Base-by-base conservation (phyloP, 2,888 invertebrate genomes). In the Rotaria magnacalcarata region DNA sequence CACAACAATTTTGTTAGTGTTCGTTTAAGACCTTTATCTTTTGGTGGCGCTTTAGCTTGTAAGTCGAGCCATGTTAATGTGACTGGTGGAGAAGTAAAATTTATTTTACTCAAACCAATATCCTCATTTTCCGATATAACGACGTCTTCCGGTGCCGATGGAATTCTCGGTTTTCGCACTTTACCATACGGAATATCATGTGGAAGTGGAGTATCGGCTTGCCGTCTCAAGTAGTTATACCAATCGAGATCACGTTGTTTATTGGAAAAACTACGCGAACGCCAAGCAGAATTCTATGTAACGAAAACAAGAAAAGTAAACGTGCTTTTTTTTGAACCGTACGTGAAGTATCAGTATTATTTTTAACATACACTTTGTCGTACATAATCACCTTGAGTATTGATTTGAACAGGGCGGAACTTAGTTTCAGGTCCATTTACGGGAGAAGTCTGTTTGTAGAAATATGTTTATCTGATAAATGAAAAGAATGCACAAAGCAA, bases 11-110 rank as follows among this genome's bases (percentile, higher is more conserved):
- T 43, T 11, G 14, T 80, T 80, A 80, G 10, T n/a, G 80, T 47
- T n/a, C 80, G 80, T n/a, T n/a, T 80, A 14, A 43, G 1, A 47
- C 80, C 80, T 47, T 43, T n/a, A n/a, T 80, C 80, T 80, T 80
- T 43, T 3, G 80, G 80, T 80, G 80, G 80, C n/a, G 80, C 80
- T n/a, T 47, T 6, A 5, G 47, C 80, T 80, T 80, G 8, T 47
- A 80, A 24, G 14, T 80, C 8, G 7, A 47, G 24, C 80, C 80
- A 80, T 80, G 80, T 80, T 16, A 80, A 19, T 14, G 80, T 80
- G 5, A 80, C 80, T 47, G 80, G 80, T 80, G 80, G 80, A n/a
- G 80, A 47, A 47, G 43, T 47, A 80, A 80, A 80, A n/a, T 80
- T n/a, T n/a, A 80, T 8, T 47, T 80, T 80, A n/a, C 47, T 47